Conservation (phyloP, 2,797 vertebrate species). For the Xerus rutilus region DNA sequence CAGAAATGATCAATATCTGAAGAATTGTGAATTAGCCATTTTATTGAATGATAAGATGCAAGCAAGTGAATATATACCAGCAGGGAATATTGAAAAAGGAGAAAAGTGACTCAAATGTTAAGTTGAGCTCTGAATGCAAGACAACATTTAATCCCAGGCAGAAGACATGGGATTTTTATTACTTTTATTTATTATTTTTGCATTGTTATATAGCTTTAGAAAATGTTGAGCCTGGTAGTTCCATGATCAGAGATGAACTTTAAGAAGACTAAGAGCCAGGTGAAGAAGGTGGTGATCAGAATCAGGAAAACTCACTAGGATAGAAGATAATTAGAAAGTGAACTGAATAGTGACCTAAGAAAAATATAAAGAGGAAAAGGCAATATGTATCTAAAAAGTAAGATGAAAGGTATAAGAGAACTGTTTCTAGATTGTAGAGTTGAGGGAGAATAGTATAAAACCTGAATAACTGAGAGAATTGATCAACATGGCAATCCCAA, state of each 20-base stretch:
- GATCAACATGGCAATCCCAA: not conserved
- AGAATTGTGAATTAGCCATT: not conserved
- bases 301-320: not conserved
- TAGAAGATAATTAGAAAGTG: not conserved
- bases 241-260: not conserved
- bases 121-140: not conserved
- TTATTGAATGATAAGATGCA: not conserved
- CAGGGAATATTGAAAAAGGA: not conserved
- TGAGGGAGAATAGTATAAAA: not conserved
- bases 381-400: not conserved
- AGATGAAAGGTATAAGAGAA: not conserved
- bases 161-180: not conserved
- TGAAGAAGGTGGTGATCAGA: not conserved
- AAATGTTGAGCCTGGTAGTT: not conserved
- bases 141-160: not conserved
- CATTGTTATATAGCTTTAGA: not conserved
- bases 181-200: not conserved
- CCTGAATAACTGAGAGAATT: not conserved
- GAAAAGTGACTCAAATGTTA: not conserved
- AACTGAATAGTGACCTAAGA: not conserved
- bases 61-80: not conserved
- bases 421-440: not conserved
- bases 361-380: not conserved
- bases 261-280: not conserved
- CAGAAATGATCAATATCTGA: not conserved